Conservation (phyloP, 2,888 invertebrate species). For the Cyclophora albipunctata region DNA sequence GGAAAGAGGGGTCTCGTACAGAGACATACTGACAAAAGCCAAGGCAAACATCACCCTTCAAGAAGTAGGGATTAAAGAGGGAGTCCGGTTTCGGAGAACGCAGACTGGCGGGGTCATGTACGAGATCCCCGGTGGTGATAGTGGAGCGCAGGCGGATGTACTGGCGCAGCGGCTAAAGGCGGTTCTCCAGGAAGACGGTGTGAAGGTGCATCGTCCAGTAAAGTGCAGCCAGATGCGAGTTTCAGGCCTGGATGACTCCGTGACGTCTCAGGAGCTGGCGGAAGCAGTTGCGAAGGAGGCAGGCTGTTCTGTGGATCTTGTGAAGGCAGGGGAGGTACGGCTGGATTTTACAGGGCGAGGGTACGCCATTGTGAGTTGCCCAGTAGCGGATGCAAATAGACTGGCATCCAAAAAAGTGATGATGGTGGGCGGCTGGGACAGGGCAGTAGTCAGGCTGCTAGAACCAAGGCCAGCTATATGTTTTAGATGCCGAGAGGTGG, state of each 20-base stretch:
- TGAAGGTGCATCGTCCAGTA: slow-evolving; percentile 4
- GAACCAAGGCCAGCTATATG: slow-evolving; percentile 7
- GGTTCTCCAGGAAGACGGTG: not conserved
- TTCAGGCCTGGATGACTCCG: slow-evolving; percentile 15
- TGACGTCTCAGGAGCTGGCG: slow-evolving; percentile 1
- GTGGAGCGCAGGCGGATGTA: slow-evolving; percentile 5
- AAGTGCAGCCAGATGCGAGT: slow-evolving; percentile 12
- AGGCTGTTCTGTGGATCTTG: not conserved
- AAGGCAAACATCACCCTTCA: slow-evolving; percentile 1
- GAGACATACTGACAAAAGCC: slow-evolving; percentile 1
- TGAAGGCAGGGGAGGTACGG: slow-evolving; percentile 6
- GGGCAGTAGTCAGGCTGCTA: slow-evolving; percentile 8
- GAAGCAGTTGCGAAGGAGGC: slow-evolving; percentile 7
- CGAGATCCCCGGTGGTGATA: slow-evolving; percentile 6
- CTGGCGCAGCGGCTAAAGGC: slow-evolving; percentile 8
- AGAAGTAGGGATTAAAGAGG: not conserved
- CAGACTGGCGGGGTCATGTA: slow-evolving; percentile 9
- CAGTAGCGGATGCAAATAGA: slow-evolving; percentile 1
- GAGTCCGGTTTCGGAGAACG: not conserved
- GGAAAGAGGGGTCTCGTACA: slow-evolving; percentile 6
- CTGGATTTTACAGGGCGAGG: not conserved
- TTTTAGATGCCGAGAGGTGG: slow-evolving; percentile 13
- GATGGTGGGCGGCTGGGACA: slow-evolving; percentile 13
- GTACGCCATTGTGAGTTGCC: not conserved
- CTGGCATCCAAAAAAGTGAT: not conserved